Evolutionary conservation across 1,140 invertebrate species (phyloP).

Genomic region (Pseudomyrmex cubaensis): DNA sequence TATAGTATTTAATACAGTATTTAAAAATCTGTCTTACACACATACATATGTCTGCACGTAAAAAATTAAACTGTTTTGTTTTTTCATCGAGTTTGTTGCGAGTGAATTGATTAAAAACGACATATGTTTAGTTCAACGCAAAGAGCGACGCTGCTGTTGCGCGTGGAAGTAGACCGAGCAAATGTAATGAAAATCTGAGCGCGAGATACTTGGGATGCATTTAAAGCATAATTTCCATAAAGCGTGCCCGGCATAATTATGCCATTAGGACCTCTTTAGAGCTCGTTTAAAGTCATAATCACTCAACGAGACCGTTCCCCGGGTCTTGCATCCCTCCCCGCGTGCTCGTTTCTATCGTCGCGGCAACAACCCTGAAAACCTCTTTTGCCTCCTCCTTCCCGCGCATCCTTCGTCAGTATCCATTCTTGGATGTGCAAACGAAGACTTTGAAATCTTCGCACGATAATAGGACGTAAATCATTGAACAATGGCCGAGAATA

Average conservation of each 20-base stretch:
- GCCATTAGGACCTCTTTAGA: constrained; percentile 72
- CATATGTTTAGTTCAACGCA: background rate
- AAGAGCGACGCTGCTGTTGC: background rate
- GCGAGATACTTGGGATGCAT: constrained; percentile 63
- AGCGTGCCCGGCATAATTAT: constrained; percentile 68
- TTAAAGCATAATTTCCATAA: constrained; percentile 71
- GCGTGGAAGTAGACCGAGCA: constrained; percentile 5
- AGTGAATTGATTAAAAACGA: constrained; percentile 18
- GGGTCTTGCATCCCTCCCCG: constrained; percentile 55
- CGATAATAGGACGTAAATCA: constrained; percentile 77
- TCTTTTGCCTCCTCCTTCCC: background rate
- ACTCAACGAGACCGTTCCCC: constrained; percentile 65
- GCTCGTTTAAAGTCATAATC: constrained; percentile 73
- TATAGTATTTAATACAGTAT: too few relatives aligned
- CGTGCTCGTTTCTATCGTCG: constrained; percentile 46
- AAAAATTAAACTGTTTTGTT: background rate
- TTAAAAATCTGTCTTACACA: background rate
- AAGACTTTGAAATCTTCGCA: constrained; percentile 70
- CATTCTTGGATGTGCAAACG: constrained; percentile 45
- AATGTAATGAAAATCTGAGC: constrained; percentile 52
- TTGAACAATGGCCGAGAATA: constrained; percentile 72
- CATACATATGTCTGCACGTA: too few relatives aligned
- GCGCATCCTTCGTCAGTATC: constrained; percentile 16
- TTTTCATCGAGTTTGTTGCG: background rate
- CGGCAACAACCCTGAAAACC: background rate